Base-by-base conservation (phyloP, 2,888 invertebrate genomes). In the Aphidius colemani region DNA sequence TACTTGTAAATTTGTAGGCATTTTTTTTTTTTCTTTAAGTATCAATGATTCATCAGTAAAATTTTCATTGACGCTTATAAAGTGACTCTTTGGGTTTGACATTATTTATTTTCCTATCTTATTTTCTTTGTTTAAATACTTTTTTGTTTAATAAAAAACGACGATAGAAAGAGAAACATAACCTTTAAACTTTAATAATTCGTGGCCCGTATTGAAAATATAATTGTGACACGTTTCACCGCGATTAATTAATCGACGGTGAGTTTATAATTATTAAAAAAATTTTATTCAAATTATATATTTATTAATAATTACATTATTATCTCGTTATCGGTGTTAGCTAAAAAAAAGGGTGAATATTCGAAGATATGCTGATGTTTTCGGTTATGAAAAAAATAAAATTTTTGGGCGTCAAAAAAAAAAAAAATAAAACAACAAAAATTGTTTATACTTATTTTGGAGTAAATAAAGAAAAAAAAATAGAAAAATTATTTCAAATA, bases 161-260 rank as follows among this genome's bases (percentile, higher is more conserved):
- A 48, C 7, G n/a, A 48, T 48, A 11, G 10, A 7, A 48, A 48
- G 46, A 30, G 1, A 30, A 30, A 41, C 61, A 61, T 61, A 61
- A 61, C 61, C 61, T 61, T n/a, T n/a, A n/a, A n/a, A n/a, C n/a
- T n/a, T n/a, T 53, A 40, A 49, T 49, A 11, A 30, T 46, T 13
- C 30, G 58, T 58, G 49, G 49, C 39, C 30, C 39, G 11, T 48
- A 10, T 11, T 39, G 40, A 53, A 18, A 45, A 44, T 53, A 30
- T n/a, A 41, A 9, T 10, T 44, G 61, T 61, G 61, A 61, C 61
- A 61, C 61, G 61, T 61, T 53, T 30, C 10, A 11, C 9, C 40
- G 13, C 53, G 44, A 45, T 30, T 43, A 41, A 50, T 46, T 49
- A 18, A 13, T n/a, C 53, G 5, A 43, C 11, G 61, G 61, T 61